These are phyloP conservation scores for Pseudorhombus dupliciocellatus DNA, from an alignment of 2,113 vertebrate genomes.

Conservation along the genomic window DNA sequence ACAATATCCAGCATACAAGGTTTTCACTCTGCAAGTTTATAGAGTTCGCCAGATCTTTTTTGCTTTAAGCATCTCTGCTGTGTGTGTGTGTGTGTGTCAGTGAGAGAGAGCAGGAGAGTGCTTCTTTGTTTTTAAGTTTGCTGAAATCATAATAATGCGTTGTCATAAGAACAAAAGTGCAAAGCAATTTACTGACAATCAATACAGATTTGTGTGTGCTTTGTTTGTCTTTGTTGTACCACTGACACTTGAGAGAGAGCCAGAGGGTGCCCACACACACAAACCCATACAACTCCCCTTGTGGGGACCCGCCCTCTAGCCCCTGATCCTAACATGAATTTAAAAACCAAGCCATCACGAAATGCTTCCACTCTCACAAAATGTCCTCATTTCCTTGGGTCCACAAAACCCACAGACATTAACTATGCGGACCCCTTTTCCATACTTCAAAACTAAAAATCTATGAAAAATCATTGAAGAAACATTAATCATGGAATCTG, in stretches of 20 bases:
- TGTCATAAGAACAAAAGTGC: slow-evolving; percentile 41
- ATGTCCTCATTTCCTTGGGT: no score
- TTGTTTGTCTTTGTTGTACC: slow-evolving; percentile 17
- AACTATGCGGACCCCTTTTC: not conserved
- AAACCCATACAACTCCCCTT: not conserved
- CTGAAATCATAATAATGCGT: slow-evolving; percentile 11
- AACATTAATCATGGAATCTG: not conserved
- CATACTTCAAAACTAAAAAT: not conserved
- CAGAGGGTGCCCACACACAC: not conserved
- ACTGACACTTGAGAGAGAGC: slow-evolving; percentile 1
- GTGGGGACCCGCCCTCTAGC: no score
- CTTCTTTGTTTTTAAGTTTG: not conserved
- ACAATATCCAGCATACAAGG: slow-evolving; percentile 18
- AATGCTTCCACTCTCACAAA: no score
- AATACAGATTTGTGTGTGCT: slow-evolving; percentile 32
- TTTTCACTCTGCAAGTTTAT: slow-evolving; percentile 22
- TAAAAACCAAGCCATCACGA: not conserved
- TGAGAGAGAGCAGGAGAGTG: not conserved
- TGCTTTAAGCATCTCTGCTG: slow-evolving; percentile 1
- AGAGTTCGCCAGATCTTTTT: slow-evolving; percentile 13
- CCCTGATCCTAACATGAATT: not conserved
- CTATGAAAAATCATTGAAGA: no score
- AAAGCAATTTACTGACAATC: slow-evolving; percentile 45
- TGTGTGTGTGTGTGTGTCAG: not conserved
- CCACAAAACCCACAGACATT: not conserved